phyloP scores from a whole-genome alignment of 2,113 vertebrate genomes.

The Tyrannus savana region DNA sequence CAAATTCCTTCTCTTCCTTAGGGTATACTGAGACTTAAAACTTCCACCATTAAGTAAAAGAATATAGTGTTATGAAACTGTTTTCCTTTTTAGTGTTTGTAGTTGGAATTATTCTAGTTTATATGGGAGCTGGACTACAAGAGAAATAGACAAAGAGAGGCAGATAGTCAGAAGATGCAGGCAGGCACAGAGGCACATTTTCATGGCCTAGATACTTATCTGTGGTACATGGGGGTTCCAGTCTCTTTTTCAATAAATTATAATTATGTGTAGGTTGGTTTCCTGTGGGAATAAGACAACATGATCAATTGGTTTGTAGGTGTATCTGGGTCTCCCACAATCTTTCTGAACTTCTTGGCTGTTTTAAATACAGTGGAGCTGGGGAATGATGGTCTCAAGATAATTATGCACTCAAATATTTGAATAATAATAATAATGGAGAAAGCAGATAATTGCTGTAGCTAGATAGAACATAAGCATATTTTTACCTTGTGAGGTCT shows the following conservation, averaged over 20 bases:
- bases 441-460: background rate
- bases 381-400: background rate
- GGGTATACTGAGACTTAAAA: background rate
- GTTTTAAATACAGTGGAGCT: background rate
- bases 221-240: background rate
- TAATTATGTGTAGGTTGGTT: background rate
- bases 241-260: background rate
- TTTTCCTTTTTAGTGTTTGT: background rate
- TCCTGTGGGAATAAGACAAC: background rate
- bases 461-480: background rate
- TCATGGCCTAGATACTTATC: background rate
- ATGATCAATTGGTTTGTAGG: background rate
- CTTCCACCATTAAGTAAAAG: background rate
- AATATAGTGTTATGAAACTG: background rate
- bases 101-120: background rate
- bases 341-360: background rate
- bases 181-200: background rate
- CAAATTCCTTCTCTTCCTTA: background rate
- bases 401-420: background rate
- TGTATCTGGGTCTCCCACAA: background rate
- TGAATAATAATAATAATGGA: background rate
- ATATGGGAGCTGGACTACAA: background rate
- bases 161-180: background rate
- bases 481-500: background rate
- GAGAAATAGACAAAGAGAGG: background rate